These are phyloP conservation scores for Lates calcarifer DNA, from an alignment of 2,113 vertebrate species.

Conservation along the genomic window DNA sequence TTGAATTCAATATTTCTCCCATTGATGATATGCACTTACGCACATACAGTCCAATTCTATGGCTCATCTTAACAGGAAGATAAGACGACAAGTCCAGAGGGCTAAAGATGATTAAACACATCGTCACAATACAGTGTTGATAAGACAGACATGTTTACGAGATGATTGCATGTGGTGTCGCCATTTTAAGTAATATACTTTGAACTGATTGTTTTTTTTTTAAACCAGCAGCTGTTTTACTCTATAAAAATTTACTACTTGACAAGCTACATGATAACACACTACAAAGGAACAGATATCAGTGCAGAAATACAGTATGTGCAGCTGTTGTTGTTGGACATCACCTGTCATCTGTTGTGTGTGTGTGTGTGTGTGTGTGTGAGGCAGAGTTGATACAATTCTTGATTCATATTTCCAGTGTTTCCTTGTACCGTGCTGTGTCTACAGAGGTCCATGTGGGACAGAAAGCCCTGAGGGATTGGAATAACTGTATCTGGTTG, in stretches of 20 bases:
- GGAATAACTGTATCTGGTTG: constrained; percentile 56
- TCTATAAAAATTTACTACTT: constrained; percentile 10
- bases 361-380: neutral
- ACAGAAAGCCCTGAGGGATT: constrained; percentile 33
- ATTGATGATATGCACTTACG: too few relatives aligned
- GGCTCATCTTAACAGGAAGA: neutral
- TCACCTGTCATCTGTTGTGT: neutral
- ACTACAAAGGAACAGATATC: neutral
- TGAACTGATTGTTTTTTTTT: constrained; percentile 7
- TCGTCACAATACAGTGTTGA: neutral
- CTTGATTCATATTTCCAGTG: constrained; percentile 29
- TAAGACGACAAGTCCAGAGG: neutral
- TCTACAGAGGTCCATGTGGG: constrained; percentile 35
- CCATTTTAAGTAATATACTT: neutral
- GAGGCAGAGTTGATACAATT: constrained; percentile 14
- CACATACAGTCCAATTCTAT: too few relatives aligned
- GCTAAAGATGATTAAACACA: neutral
- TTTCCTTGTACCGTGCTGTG: constrained; percentile 15
- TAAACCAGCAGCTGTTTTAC: constrained; percentile 16
- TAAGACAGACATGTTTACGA: neutral
- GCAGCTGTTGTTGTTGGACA: constrained; percentile 20
- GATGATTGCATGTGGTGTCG: constrained; percentile 2
- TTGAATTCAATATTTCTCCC: too few relatives aligned
- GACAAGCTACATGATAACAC: neutral
- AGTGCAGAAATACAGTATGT: constrained; percentile 12